A percentile compares a stretch with the other conserved stretches of the same genome.
Evolutionary conservation across 23 tunicate genomes (phyloP).

Genomic region (Botrylloides violaceus): DNA sequence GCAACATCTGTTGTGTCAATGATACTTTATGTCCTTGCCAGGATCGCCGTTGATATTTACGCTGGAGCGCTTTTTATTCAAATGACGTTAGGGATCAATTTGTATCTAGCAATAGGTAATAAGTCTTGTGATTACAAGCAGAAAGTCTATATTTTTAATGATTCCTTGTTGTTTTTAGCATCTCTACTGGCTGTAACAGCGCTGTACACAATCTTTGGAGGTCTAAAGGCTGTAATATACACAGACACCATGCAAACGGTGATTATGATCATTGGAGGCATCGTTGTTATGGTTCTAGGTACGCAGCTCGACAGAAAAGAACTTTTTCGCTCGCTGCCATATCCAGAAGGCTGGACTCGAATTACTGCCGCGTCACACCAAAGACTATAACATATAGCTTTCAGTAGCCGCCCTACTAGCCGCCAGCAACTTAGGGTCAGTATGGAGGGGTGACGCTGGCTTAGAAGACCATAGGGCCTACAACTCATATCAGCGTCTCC

Average conservation of each 20-base stretch:
- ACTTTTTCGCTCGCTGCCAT: too few species aligned
- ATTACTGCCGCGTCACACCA: too few species aligned
- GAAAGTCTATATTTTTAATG: background rate
- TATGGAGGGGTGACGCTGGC: too few species aligned
- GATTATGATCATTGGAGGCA: slow-evolving; percentile 80
- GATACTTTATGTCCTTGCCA: slow-evolving; percentile 72
- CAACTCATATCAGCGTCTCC: too few species aligned
- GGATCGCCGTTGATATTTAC: slow-evolving; percentile 78
- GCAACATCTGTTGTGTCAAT: slow-evolving; percentile 66
- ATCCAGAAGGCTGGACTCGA: too few species aligned
- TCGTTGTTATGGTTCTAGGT: slow-evolving; percentile 63
- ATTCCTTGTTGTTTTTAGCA: slow-evolving; percentile 10
- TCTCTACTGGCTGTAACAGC: slow-evolving; percentile 80
- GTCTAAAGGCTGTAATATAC: slow-evolving; percentile 81
- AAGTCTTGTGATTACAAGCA: too few species aligned
- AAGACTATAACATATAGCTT: too few species aligned
- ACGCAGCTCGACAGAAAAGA: too few species aligned
- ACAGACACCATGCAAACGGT: slow-evolving; percentile 89
- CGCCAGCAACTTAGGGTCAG: too few species aligned
- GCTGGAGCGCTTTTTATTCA: slow-evolving; percentile 90
- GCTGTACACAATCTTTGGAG: slow-evolving; percentile 70
- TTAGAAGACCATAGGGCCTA: too few species aligned
- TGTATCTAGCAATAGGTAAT: slow-evolving; percentile 79
- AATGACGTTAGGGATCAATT: slow-evolving; percentile 59
- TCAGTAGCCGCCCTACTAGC: too few species aligned